phyloP scores from a whole-genome alignment of 2,797 vertebrate genomes.

The Sciurus vulgaris region DNA sequence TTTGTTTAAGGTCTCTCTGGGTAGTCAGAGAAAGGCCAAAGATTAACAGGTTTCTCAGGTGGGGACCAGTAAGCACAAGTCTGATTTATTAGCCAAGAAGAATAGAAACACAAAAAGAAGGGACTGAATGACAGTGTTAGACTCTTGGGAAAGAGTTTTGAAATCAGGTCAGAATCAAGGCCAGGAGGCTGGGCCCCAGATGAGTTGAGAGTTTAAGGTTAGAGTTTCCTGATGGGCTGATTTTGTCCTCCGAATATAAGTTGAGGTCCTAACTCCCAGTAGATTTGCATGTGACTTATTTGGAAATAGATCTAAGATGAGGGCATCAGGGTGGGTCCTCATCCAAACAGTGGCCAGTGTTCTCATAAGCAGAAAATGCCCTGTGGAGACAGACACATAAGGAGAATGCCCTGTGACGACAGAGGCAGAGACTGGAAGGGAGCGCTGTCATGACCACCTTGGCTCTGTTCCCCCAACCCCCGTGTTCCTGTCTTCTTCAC shows the following conservation, averaged over 20 bases:
- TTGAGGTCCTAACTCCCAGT: neutral
- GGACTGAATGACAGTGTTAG: neutral
- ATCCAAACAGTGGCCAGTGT: neutral
- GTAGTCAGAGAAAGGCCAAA: neutral
- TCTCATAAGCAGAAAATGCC: neutral
- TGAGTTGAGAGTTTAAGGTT: neutral
- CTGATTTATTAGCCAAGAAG: neutral
- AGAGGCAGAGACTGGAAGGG: neutral
- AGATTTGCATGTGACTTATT: neutral
- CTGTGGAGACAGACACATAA: neutral
- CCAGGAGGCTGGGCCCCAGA: neutral
- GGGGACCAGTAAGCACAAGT: neutral
- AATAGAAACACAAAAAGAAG: neutral
- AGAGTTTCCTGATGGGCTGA: neutral
- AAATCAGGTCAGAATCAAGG: neutral
- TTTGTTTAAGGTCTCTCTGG: neutral
- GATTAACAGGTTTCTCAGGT: neutral
- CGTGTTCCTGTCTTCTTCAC: neutral
- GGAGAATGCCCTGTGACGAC: neutral
- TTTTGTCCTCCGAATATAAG: neutral
- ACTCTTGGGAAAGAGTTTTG: neutral
- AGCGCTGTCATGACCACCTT: no score
- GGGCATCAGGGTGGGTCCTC: neutral
- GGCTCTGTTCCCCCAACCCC: neutral
- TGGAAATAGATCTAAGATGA: slow-evolving; percentile 37